Conservation (phyloP, 2,888 invertebrate genomes). For the Tachina lurida region DNA sequence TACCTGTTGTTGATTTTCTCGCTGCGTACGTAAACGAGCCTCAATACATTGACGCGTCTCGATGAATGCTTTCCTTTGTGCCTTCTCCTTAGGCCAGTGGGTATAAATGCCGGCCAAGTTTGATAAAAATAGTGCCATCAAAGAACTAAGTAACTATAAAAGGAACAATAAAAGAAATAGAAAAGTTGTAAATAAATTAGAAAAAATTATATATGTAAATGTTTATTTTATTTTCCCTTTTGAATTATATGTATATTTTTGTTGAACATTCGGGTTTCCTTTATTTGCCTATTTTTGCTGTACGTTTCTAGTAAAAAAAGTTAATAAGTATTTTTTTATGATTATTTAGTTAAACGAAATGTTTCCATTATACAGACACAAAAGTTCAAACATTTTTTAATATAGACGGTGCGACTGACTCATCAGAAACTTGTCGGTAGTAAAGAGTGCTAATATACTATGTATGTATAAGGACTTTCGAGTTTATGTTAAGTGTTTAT, state of each 20-base stretch:
- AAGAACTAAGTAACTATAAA: constrained; percentile 79
- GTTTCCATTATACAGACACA: neutral
- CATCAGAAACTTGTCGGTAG: too few species aligned
- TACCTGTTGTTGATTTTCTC: constrained; percentile 98
- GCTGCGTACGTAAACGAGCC: constrained; percentile 93
- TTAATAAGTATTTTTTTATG: constrained; percentile 39
- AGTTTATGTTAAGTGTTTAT: too few species aligned
- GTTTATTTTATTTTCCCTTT: constrained; percentile 47
- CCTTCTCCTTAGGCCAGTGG: constrained; percentile 94
- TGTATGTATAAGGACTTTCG: too few species aligned
- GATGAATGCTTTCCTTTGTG: constrained; percentile 95
- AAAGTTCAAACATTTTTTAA: neutral
- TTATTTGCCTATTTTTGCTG: neutral
- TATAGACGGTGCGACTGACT: too few species aligned
- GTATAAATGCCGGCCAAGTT: constrained; percentile 95
- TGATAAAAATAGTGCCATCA: constrained; percentile 88
- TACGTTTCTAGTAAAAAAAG: neutral
- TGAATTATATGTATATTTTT: constrained; percentile 20
- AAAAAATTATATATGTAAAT: neutral
- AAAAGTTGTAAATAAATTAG: constrained; percentile 13
- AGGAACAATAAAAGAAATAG: constrained; percentile 15
- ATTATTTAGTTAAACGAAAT: constrained; percentile 20
- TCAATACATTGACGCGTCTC: constrained; percentile 97
- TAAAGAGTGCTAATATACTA: too few species aligned
- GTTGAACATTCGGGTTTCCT: neutral